Percentiles rank a stretch among this genome's conserved stretches.
Conservation (phyloP, 2,888 invertebrate species). For the Lasioglossum oenotherae region DNA sequence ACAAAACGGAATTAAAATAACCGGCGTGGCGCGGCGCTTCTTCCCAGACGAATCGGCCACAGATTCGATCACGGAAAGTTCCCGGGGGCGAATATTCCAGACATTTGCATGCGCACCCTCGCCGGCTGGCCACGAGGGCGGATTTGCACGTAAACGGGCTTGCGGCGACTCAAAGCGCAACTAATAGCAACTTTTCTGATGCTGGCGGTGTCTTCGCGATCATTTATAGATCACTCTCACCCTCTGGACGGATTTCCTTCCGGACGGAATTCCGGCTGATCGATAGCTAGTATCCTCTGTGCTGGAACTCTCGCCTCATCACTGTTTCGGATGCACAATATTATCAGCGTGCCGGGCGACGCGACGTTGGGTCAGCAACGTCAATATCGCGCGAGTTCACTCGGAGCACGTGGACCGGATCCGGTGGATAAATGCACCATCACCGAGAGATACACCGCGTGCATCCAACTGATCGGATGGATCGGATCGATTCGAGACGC, state of each 20-base stretch:
- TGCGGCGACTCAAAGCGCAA: background rate
- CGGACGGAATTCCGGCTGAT: slow-evolving; percentile 23
- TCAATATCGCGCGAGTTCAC: slow-evolving; percentile 23
- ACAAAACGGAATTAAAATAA: background rate
- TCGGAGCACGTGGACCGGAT: background rate
- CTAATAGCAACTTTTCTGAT: slow-evolving; percentile 7
- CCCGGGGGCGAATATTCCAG: slow-evolving; percentile 2
- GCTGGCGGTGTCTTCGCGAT: background rate
- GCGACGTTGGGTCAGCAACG: slow-evolving; percentile 60
- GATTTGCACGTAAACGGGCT: slow-evolving; percentile 30
- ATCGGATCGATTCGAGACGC: background rate
- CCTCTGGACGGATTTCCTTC: background rate
- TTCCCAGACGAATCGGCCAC: slow-evolving; percentile 13
- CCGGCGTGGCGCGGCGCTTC: no score
- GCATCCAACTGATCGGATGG: background rate
- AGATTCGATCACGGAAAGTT: slow-evolving; percentile 23
- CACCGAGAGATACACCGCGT: background rate
- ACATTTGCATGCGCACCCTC: slow-evolving; percentile 5
- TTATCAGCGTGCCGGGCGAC: slow-evolving; percentile 29
- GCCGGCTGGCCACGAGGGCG: slow-evolving; percentile 13
- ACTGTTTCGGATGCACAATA: slow-evolving; percentile 3
- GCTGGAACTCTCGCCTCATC: background rate
- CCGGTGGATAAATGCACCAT: background rate
- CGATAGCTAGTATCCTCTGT: slow-evolving; percentile 15
- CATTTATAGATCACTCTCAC: background rate